A percentile compares a stretch with the other conserved stretches of the same genome.
Conservation (phyloP, 2,797 vertebrate species). For the Pogoniulus pusillus region DNA sequence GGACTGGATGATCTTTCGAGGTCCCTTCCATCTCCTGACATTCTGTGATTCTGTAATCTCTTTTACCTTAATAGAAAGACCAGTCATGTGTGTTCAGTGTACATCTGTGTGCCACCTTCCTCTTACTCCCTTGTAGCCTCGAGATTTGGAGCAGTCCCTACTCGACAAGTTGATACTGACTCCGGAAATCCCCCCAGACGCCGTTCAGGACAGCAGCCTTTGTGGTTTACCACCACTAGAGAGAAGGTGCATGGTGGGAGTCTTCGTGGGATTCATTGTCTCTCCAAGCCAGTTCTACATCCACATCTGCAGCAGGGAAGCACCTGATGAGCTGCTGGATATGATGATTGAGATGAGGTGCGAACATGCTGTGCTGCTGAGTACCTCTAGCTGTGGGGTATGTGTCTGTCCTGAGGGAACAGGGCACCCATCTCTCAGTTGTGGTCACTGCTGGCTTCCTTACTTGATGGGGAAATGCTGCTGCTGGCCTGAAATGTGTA, state of each 20-base stretch:
- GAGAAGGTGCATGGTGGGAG: conserved; percentile 78
- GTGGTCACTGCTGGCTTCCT: not conserved
- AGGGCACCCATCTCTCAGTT: not conserved
- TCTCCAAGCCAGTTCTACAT: conserved; percentile 90
- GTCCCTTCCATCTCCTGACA: too few species aligned
- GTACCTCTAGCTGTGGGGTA: fast-evolving
- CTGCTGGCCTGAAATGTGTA: not conserved
- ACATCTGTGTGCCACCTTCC: not conserved
- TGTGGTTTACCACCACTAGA: conserved; percentile 71
- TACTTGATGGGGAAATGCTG: not conserved
- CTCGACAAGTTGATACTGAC: not conserved
- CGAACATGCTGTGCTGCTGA: not conserved
- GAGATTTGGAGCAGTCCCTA: conserved; percentile 14
- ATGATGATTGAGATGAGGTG: conserved; percentile 97
- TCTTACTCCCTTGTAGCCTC: conserved; percentile 44
- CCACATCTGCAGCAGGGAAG: conserved; percentile 77
- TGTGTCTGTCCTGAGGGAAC: not conserved
- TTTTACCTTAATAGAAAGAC: not conserved
- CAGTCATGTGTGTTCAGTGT: not conserved
- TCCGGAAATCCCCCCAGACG: conserved; percentile 83
- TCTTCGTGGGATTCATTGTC: conserved; percentile 82
- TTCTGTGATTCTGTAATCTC: too few species aligned
- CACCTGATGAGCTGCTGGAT: conserved; percentile 81
- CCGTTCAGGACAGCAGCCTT: conserved; percentile 79
- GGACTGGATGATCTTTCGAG: too few species aligned